Base-by-base conservation (phyloP, 2,888 invertebrate genomes). In the Minunthozetes semirufus region DNA sequence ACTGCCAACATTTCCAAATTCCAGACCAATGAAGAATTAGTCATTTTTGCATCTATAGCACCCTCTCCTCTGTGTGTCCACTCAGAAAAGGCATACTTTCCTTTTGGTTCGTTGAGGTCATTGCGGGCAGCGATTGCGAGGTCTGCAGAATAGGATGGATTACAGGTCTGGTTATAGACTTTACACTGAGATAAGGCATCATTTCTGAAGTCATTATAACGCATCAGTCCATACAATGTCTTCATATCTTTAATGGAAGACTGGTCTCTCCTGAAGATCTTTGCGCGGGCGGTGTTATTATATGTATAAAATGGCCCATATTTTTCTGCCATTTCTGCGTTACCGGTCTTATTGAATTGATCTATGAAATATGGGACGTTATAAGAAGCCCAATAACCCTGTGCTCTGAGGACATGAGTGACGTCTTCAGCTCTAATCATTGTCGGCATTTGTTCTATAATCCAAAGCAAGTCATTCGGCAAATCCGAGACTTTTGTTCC, bases 401-500 rank as follows among this genome's bases (percentile, higher is more conserved):
- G 46, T 77, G 78, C 11, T 27, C 61, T 46, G 8, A 78, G 25
- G 6, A 59, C 33, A 29, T 38, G 53, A 15, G 72, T 72, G 63
- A 74, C 59, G 73, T 83, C 83, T 17, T 75, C 80, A 42, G 79
- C 79, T n/a, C 78, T 79, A 0, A 82, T 82, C 1, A 81, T 79
- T 19, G 79, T 80, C 11, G 83, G 83, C 38, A 82, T 81, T 79
- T 83, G 83, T 75, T 83, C 83, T 15, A 82, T 80, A 22, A 83
- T 81, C 80, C 81, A 82, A 70, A 83, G 78, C 53, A 82, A 80
- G 72, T 78, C 80, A 15, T 78, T 73, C 9, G 81, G 78, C 86
- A 72, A 90, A 87, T 78, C 89, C 0, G 42, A 17, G 11, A 42
- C 3, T 87, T 81, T 72, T 3, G 33, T 33, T 1, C 53, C 48